phyloP scores from a whole-genome alignment of 2,888 invertebrate genomes.

The Noctua comes region DNA sequence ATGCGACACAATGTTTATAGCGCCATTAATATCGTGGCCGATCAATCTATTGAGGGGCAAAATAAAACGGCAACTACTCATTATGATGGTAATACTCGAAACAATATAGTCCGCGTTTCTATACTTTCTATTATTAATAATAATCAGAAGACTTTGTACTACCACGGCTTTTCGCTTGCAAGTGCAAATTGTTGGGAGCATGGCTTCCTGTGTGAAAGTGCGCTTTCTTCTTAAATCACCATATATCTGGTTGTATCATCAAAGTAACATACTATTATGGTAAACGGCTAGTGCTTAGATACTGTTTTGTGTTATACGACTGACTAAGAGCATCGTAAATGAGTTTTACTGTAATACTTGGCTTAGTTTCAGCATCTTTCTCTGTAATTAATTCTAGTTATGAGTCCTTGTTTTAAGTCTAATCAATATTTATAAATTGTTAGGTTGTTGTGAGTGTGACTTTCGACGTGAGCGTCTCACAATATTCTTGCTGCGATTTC shows the following conservation, averaged over 20 bases:
- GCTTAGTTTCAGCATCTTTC: slow-evolving; percentile 10
- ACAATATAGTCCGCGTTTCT: slow-evolving; percentile 48
- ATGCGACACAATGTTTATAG: slow-evolving; percentile 49
- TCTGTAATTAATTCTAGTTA: slow-evolving; percentile 1
- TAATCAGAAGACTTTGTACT: slow-evolving; percentile 55
- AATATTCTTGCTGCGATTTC: neutral
- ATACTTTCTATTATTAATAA: slow-evolving; percentile 75
- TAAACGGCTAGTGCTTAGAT: slow-evolving; percentile 54
- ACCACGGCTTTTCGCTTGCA: slow-evolving; percentile 59
- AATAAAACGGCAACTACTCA: slow-evolving; percentile 38
- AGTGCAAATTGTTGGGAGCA: slow-evolving; percentile 72
- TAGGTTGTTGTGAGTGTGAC: neutral
- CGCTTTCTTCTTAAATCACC: slow-evolving; percentile 70
- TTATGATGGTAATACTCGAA: slow-evolving; percentile 54
- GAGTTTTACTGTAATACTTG: neutral
- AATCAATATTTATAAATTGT: neutral
- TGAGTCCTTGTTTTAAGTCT: neutral
- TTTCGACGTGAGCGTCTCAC: neutral
- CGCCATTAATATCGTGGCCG: slow-evolving; percentile 34
- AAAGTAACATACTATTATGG: slow-evolving; percentile 61
- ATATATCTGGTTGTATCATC: slow-evolving; percentile 66
- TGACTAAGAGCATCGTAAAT: slow-evolving; percentile 34
- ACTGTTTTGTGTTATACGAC: slow-evolving; percentile 31
- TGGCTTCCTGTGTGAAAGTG: slow-evolving; percentile 76
- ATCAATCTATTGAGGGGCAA: slow-evolving; percentile 42